Conservation (phyloP, 2,888 invertebrate genomes). For the Rapana venosa region DNA sequence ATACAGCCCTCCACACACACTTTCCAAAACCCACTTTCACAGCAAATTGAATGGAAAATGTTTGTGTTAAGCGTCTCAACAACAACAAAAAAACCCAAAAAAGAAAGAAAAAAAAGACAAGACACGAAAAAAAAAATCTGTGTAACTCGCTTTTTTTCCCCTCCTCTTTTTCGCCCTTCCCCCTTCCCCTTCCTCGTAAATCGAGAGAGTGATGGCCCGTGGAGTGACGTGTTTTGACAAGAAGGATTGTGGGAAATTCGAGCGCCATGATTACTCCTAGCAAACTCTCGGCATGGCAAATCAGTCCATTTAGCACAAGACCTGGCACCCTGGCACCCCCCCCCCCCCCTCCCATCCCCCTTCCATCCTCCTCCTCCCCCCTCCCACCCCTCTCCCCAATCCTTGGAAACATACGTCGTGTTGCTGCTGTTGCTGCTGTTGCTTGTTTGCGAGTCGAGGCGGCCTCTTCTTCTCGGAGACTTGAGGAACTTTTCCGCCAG, state of each 20-base stretch:
- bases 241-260: slow-evolving; percentile 40
- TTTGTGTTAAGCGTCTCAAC: neutral
- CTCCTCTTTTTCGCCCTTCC: too few relatives aligned
- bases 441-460: neutral
- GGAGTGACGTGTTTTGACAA: slow-evolving; percentile 45
- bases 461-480: too few relatives aligned
- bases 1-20: too few relatives aligned
- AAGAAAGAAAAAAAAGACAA: too few relatives aligned
- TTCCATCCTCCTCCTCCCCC: neutral
- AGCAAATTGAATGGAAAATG: slow-evolving; percentile 36
- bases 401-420: slow-evolving; percentile 33
- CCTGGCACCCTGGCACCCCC: neutral
- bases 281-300: slow-evolving; percentile 39
- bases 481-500: neutral
- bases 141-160: too few relatives aligned
- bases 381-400: too few relatives aligned
- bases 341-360: neutral
- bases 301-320: slow-evolving; percentile 44
- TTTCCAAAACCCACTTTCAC: slow-evolving; percentile 11
- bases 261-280: slow-evolving; percentile 39
- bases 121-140: too few relatives aligned
- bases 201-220: slow-evolving; percentile 39
- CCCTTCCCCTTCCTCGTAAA: neutral
- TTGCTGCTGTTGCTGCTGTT: neutral
- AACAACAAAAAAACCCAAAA: neutral